phyloP scores from a whole-genome alignment of 2,888 invertebrate genomes.

The Acleris holmiana region DNA sequence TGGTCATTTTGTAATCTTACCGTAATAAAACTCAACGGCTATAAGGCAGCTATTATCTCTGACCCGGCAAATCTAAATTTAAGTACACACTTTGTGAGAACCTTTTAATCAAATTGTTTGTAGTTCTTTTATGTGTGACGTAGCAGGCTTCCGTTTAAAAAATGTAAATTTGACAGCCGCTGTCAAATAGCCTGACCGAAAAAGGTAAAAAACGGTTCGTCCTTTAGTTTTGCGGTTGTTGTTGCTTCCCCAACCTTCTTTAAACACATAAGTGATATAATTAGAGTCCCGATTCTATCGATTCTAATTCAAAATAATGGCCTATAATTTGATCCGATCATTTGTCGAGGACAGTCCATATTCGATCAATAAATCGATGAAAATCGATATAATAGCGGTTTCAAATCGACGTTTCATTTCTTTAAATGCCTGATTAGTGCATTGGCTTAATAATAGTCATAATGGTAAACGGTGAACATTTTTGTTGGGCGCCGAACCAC shows the following conservation, averaged over 20 bases:
- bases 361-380: slow-evolving; percentile 84
- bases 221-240: slow-evolving; percentile 67
- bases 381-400: slow-evolving; percentile 80
- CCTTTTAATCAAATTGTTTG: slow-evolving; percentile 43
- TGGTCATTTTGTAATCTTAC: slow-evolving; percentile 73
- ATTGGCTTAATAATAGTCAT: slow-evolving; percentile 81
- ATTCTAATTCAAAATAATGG: slow-evolving; percentile 83
- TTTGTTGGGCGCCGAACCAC: slow-evolving; percentile 55
- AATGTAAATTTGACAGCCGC: slow-evolving; percentile 45
- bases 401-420: slow-evolving; percentile 81
- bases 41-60: slow-evolving; percentile 64
- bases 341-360: slow-evolving; percentile 83
- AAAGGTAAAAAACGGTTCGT: slow-evolving; percentile 45
- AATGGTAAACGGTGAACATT: slow-evolving; percentile 74
- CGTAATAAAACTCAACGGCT: slow-evolving; percentile 72
- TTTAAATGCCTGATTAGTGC: slow-evolving; percentile 82
- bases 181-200: slow-evolving; percentile 44
- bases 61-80: slow-evolving; percentile 53
- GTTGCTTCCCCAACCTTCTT: slow-evolving; percentile 77
- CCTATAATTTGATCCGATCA: slow-evolving; percentile 80
- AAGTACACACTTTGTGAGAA: slow-evolving; percentile 44
- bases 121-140: slow-evolving; percentile 17
- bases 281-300: slow-evolving; percentile 82
- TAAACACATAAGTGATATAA: slow-evolving; percentile 85
- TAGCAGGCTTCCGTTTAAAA: slow-evolving; percentile 44